phyloP scores from a whole-genome alignment of 2,888 invertebrate genomes.

The Barypeithes pellucidus region DNA sequence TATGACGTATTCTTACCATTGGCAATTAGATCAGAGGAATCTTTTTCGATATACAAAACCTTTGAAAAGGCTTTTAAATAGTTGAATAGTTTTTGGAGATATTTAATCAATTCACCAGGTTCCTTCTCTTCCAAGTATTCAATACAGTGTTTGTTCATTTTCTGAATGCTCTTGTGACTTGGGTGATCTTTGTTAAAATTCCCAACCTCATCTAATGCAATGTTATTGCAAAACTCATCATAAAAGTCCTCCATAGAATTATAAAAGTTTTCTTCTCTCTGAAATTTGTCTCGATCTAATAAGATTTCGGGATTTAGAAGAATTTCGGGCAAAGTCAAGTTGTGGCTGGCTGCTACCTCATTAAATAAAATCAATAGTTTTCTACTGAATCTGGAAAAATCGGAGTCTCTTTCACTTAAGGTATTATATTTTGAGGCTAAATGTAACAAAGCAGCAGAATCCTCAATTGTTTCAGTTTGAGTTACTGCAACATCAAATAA shows the following conservation, averaged over 20 bases:
- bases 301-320: slow-evolving; percentile 61
- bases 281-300: slow-evolving; percentile 59
- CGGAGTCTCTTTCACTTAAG: slow-evolving; percentile 56
- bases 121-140: slow-evolving; percentile 54
- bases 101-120: slow-evolving; percentile 61
- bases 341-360: slow-evolving; percentile 57
- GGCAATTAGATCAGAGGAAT: slow-evolving; percentile 65
- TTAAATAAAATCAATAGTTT: slow-evolving; percentile 60
- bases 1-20: slow-evolving; percentile 68
- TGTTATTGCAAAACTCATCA: slow-evolving; percentile 68
- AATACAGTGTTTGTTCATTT: slow-evolving; percentile 72
- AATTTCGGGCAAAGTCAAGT: slow-evolving; percentile 60
- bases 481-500: slow-evolving; percentile 67
- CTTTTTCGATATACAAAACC: slow-evolving; percentile 67
- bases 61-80: slow-evolving; percentile 76
- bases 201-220: slow-evolving; percentile 61
- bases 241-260: slow-evolving; percentile 70
- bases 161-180: slow-evolving; percentile 70
- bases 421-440: slow-evolving; percentile 59
- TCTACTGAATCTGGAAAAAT: slow-evolving; percentile 62
- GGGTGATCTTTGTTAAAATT: slow-evolving; percentile 73
- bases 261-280: slow-evolving; percentile 60
- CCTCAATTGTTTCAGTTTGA: slow-evolving; percentile 61
- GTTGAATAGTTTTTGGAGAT: slow-evolving; percentile 74
- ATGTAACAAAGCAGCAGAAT: slow-evolving; percentile 61